Evolutionary conservation across 2,797 vertebrate genomes (phyloP), one percentile per base, ranked within the genome.

Genomic region (Mastacembelus armatus): DNA sequence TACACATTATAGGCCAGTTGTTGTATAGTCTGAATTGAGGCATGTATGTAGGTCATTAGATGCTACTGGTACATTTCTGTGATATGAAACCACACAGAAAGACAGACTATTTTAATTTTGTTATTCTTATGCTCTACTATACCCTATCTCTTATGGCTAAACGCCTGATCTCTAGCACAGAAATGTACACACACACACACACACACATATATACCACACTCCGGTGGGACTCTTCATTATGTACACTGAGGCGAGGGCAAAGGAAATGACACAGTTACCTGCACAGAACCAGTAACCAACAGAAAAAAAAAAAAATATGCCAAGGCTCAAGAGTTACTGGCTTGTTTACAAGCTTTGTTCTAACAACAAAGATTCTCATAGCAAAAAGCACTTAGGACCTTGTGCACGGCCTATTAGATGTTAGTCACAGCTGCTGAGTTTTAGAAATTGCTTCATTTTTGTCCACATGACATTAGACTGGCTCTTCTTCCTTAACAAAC

Each of bases 381-480:
- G 54, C 52, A 72, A 78, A 78, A 78, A 76, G 64, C 44, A 68
- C 69, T 78, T 42, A 74, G 66, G 84, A 84, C 56, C 76, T 66
- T 7, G 63, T 78, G 74, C 71, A 82, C 42, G 64, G 62, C 69
- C 79, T 80, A 76, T 88, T 84, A 89, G 88, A 88, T 77, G 85
- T 92, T 88, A 91, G 91, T 92, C 90, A 91, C 81, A 82, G 85
- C 88, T 33, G 70, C 72, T 39, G 59, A 85, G 83, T 83, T 78
- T 60, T 16, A 70, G 83, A 92, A 91, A 92, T 92, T 85, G 88
- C 88, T 85, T 87, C 56, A 88, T 85, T 88, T 83, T 85, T 75
- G 77, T 88, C 70, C 83, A 81, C 74, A 88, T 78, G 76, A 85
- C 54, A n/a, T 58, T 35, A 61, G 61, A 59, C 66, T 66, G 73